Percentiles rank a stretch among this genome's conserved stretches.
phyloP scores from a whole-genome alignment of 2,113 vertebrate species.

The Phaetusa simplex region DNA sequence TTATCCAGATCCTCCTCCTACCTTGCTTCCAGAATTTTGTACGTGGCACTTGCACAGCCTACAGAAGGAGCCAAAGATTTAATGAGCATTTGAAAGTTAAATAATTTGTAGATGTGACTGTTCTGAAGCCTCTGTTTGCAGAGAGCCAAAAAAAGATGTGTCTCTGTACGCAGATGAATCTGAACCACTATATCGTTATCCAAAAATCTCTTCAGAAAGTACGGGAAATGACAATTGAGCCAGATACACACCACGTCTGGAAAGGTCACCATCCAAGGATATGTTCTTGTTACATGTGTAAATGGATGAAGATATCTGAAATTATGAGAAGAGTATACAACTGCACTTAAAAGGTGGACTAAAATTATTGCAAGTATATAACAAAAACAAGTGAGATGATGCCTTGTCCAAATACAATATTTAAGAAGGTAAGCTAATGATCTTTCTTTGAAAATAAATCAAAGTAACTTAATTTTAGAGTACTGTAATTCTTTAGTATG shows the following conservation, averaged over 20 bases:
- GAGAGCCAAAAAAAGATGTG: background rate
- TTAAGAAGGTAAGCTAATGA: background rate
- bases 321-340: background rate
- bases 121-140: slow-evolving; percentile 39
- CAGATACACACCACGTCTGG: background rate
- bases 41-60: background rate
- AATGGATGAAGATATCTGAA: background rate
- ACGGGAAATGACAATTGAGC: background rate
- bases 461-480: background rate
- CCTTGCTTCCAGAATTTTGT: background rate
- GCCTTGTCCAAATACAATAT: background rate
- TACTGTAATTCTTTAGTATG: background rate
- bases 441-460: background rate
- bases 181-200: background rate
- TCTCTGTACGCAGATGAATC: background rate
- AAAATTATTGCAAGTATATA: background rate
- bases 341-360: background rate
- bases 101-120: slow-evolving; percentile 10
- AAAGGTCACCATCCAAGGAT: background rate
- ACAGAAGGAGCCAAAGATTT: slow-evolving; percentile 28
- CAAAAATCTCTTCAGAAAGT: background rate
- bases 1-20: background rate
- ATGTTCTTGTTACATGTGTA: background rate
- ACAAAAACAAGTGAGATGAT: background rate
- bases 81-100: slow-evolving; percentile 40